A percentile compares a stretch with the other conserved stretches of the same genome.
Conservation (phyloP, 2,113 vertebrate genomes). For the Microtus pennsylvanicus region DNA sequence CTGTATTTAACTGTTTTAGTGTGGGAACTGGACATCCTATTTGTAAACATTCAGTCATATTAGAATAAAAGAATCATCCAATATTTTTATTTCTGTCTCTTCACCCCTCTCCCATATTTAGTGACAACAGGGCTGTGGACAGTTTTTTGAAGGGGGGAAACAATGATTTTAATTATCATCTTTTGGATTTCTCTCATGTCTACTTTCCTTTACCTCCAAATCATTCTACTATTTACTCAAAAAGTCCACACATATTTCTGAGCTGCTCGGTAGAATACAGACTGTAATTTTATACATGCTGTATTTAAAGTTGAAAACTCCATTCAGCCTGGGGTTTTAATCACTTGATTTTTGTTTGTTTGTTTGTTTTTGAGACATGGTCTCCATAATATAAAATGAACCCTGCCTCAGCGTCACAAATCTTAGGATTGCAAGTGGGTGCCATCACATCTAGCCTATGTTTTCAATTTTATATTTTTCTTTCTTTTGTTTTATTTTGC, state of each 20-base stretch:
- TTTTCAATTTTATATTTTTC: not conserved
- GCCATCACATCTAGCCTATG: no score
- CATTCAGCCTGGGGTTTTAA: not conserved
- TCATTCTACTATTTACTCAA: not conserved
- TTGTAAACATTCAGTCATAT: not conserved
- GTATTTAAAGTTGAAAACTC: not conserved
- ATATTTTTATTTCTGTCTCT: not conserved
- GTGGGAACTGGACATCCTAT: not conserved
- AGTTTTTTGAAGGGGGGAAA: not conserved
- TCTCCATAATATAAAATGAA: not conserved
- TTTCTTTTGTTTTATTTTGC: no score
- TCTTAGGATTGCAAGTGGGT: not conserved
- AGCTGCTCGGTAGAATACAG: not conserved
- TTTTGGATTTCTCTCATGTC: not conserved
- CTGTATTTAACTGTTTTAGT: not conserved
- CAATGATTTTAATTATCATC: not conserved
- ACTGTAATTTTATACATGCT: not conserved
- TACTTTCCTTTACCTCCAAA: not conserved
- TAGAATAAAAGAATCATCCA: not conserved
- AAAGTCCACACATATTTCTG: not conserved
- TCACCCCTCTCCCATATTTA: not conserved
- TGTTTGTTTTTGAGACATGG: not conserved
- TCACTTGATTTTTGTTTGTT: no score
- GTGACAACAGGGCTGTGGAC: fast-evolving
- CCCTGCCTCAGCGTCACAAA: not conserved